Percentiles rank a stretch among this genome's conserved stretches.
Conservation (phyloP, 1,140 invertebrate species). For the Bombus breviceps region DNA sequence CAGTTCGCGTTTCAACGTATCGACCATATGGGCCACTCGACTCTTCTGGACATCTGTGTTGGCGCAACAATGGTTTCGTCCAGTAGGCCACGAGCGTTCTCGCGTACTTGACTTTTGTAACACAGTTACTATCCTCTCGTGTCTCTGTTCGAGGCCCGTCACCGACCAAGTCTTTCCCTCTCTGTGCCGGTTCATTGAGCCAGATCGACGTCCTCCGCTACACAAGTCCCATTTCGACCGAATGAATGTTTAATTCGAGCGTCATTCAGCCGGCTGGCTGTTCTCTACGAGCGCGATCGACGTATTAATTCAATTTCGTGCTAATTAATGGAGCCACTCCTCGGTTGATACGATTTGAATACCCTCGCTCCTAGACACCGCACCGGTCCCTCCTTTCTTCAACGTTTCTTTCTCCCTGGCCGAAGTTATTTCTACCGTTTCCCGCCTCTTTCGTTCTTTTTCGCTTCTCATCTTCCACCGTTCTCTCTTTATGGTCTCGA, state of each 20-base stretch:
- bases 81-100: slow-evolving; percentile 60
- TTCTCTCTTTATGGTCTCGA: background rate
- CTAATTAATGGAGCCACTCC: slow-evolving; percentile 59
- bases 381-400: background rate
- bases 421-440: background rate
- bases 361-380: background rate
- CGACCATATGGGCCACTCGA: slow-evolving; percentile 58
- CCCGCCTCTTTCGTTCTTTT: background rate
- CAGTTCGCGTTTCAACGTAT: background rate
- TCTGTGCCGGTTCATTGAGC: slow-evolving; percentile 38
- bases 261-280: slow-evolving; percentile 37
- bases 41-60: slow-evolving; percentile 75
- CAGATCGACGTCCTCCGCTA: slow-evolving; percentile 25
- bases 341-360: slow-evolving; percentile 51
- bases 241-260: slow-evolving; percentile 65
- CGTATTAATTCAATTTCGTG: slow-evolving; percentile 63
- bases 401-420: background rate
- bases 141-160: slow-evolving; percentile 17
- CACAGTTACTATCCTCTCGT: slow-evolving; percentile 45
- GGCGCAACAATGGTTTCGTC: slow-evolving; percentile 74
- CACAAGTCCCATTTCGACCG: slow-evolving; percentile 57
- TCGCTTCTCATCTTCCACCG: background rate
- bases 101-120: slow-evolving; percentile 67
- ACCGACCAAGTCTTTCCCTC: background rate
- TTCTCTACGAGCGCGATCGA: slow-evolving; percentile 32